A percentile compares a stretch with the other conserved stretches of the same genome.
phyloP scores from a whole-genome alignment of 1,140 invertebrate genomes.

The Caerostris darwini region DNA sequence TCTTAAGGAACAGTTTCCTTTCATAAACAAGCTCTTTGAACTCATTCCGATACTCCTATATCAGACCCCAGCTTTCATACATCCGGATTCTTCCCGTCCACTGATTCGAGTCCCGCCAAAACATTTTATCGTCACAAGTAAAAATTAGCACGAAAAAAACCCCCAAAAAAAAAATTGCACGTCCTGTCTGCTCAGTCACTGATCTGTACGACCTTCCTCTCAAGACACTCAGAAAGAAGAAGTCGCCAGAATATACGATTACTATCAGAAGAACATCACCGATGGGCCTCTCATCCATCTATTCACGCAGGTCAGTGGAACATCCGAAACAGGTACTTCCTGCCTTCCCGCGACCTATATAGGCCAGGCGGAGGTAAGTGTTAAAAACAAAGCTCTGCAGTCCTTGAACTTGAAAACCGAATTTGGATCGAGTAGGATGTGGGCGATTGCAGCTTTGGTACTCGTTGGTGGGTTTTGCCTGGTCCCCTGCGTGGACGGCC shows the following conservation, averaged over 20 bases:
- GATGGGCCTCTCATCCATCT: neutral
- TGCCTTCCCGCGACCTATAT: slow-evolving; percentile 42
- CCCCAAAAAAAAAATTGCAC: neutral
- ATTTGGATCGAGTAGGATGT: neutral
- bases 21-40: neutral
- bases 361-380: neutral
- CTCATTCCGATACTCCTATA: neutral
- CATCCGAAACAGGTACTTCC: slow-evolving; percentile 62
- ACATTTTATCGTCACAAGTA: neutral
- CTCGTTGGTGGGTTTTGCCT: neutral
- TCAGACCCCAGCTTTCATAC: neutral
- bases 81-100: slow-evolving; percentile 7
- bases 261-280: neutral
- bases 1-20: neutral
- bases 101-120: neutral
- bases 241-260: neutral
- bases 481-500: slow-evolving; percentile 83
- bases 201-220: neutral
- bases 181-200: neutral
- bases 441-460: neutral
- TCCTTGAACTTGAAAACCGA: slow-evolving; percentile 64
- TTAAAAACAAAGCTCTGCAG: slow-evolving; percentile 44
- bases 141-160: neutral
- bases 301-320: slow-evolving; percentile 46
- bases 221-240: neutral